Conservation (phyloP, 2,113 vertebrate species). For the Lepisosteus oculatus region DNA sequence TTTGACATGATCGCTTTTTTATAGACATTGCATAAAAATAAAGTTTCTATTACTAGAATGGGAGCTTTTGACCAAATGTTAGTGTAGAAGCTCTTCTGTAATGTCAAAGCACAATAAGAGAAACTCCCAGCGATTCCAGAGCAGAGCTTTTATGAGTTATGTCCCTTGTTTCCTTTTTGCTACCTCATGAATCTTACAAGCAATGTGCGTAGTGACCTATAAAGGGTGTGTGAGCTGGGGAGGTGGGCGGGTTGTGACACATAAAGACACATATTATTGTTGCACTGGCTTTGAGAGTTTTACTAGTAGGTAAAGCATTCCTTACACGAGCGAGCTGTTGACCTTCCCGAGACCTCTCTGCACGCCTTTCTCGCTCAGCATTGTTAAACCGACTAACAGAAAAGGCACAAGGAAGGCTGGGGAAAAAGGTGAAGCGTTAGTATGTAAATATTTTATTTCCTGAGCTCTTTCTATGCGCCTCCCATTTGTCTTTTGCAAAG, state of each 20-base stretch:
- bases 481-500: background rate
- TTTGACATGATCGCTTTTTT: too few relatives aligned
- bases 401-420: slow-evolving; percentile 19
- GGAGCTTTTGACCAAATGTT: background rate
- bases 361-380: background rate
- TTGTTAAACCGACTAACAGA: too few relatives aligned
- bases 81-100: background rate
- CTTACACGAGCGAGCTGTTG: background rate
- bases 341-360: too few relatives aligned
- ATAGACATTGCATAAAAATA: too few relatives aligned
- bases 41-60: background rate
- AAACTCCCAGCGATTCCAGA: background rate
- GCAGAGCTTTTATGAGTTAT: slow-evolving; percentile 44
- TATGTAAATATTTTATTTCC: slow-evolving; percentile 61
- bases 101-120: background rate
- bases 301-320: slow-evolving; percentile 11
- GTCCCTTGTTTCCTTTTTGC: slow-evolving; percentile 56
- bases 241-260: too few relatives aligned
- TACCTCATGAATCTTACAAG: slow-evolving; percentile 47
- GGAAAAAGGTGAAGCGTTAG: slow-evolving; percentile 58
- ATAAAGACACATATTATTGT: too few relatives aligned
- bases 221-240: slow-evolving; percentile 37
- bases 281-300: slow-evolving; percentile 1
- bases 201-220: slow-evolving; percentile 64
- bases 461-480: slow-evolving; percentile 45